phyloP scores from a whole-genome alignment of 2,113 vertebrate genomes.

The Tympanuchus pallidicinctus region DNA sequence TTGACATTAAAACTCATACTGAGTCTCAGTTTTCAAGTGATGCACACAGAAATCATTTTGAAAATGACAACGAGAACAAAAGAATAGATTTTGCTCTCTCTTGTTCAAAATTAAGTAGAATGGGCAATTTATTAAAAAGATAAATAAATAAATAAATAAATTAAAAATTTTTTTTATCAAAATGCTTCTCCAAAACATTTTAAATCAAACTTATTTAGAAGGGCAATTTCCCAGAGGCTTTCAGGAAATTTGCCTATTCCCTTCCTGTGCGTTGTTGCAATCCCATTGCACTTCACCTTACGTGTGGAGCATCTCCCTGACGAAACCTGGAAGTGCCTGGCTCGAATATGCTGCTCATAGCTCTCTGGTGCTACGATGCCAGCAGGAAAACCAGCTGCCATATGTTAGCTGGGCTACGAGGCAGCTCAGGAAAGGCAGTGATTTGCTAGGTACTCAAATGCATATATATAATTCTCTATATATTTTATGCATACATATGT shows the following conservation, averaged over 20 bases:
- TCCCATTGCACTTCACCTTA: background rate
- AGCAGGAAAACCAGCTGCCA: background rate
- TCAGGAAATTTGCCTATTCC: background rate
- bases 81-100: background rate
- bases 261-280: background rate
- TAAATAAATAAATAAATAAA: background rate
- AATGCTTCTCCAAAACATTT: background rate
- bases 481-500: background rate
- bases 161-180: background rate
- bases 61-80: background rate
- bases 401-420: background rate
- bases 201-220: background rate
- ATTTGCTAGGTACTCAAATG: background rate
- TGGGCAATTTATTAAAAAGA: background rate
- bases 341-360: background rate
- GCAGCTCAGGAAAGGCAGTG: background rate
- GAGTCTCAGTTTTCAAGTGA: background rate
- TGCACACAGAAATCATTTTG: background rate
- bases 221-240: background rate
- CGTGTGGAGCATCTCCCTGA: background rate
- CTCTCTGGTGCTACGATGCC: background rate
- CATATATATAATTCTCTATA: background rate
- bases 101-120: background rate
- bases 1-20: background rate
- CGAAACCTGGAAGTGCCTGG: background rate